Conservation (phyloP, 2,888 invertebrate genomes). For the Colostygia pectinataria region DNA sequence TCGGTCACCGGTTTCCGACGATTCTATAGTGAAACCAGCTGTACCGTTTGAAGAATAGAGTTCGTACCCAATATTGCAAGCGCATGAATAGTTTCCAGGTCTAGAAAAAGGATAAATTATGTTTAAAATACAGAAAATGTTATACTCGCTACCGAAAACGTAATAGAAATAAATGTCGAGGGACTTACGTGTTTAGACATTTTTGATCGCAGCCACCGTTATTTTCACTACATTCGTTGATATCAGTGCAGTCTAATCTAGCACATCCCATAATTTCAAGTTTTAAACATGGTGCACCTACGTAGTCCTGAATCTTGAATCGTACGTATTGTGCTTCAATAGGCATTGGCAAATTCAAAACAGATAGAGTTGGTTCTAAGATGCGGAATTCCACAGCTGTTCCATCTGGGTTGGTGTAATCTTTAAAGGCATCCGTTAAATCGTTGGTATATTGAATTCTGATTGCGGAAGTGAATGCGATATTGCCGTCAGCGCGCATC, state of each 20-base stretch:
- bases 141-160: not conserved
- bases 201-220: conserved; percentile 97
- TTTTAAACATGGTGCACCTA: conserved; percentile 94
- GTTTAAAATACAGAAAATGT: not conserved
- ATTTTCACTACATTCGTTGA: conserved; percentile 92
- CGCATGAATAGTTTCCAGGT: conserved; percentile 93
- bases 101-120: conserved; percentile 55
- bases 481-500: conserved; percentile 89
- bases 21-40: conserved; percentile 91
- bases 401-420: conserved; percentile 96
- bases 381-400: conserved; percentile 96
- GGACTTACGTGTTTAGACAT: conserved; percentile 89
- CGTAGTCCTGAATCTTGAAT: conserved; percentile 93
- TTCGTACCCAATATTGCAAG: conserved; percentile 96
- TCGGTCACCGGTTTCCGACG: conserved; percentile 92
- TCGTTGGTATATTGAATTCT: conserved; percentile 94
- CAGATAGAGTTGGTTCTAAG: conserved; percentile 94
- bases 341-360: conserved; percentile 93
- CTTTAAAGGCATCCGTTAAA: conserved; percentile 93
- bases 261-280: conserved; percentile 97
- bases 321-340: conserved; percentile 95
- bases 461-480: conserved; percentile 95
- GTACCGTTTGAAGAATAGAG: conserved; percentile 94
- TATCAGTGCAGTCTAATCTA: conserved; percentile 92
- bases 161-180: not conserved